These are phyloP conservation scores for Xestoiulus laeticollis DNA, from an alignment of 2,888 invertebrate species.

Conservation along the genomic window DNA sequence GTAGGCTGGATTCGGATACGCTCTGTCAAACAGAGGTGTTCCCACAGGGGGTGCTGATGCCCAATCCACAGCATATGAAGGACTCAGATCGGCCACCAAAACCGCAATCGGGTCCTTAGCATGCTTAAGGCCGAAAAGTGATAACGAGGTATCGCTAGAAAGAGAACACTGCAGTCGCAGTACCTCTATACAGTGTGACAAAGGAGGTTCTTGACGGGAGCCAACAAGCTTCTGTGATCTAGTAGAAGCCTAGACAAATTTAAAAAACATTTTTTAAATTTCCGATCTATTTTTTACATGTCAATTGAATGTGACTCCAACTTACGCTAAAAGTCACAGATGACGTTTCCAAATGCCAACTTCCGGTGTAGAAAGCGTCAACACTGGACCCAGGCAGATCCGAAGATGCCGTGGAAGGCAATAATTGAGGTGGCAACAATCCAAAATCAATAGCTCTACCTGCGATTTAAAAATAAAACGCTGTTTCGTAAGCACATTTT, in stretches of 20 bases:
- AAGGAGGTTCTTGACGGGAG: neutral
- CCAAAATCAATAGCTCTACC: neutral
- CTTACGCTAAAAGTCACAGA: neutral
- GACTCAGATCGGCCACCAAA: conserved; percentile 36
- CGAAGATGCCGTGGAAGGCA: neutral
- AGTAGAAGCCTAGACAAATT: neutral
- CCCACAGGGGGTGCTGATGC: neutral
- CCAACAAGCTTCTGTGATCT: neutral
- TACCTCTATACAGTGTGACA: neutral
- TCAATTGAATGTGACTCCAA: neutral
- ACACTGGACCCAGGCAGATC: neutral
- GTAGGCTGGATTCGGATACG: conserved; percentile 45
- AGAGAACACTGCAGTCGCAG: neutral
- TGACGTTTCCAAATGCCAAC: neutral
- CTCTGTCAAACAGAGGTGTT: neutral
- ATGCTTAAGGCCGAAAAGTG: neutral
- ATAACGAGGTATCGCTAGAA: neutral
- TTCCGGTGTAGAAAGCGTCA: neutral
- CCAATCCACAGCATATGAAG: conserved; percentile 7
- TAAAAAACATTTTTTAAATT: neutral
- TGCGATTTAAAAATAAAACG: too few species aligned
- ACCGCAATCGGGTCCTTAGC: neutral
- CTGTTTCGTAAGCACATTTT: too few species aligned
- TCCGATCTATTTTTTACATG: neutral
- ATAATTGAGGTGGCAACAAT: neutral